Conservation (phyloP, 2,888 invertebrate genomes). For the Idaea biselata region DNA sequence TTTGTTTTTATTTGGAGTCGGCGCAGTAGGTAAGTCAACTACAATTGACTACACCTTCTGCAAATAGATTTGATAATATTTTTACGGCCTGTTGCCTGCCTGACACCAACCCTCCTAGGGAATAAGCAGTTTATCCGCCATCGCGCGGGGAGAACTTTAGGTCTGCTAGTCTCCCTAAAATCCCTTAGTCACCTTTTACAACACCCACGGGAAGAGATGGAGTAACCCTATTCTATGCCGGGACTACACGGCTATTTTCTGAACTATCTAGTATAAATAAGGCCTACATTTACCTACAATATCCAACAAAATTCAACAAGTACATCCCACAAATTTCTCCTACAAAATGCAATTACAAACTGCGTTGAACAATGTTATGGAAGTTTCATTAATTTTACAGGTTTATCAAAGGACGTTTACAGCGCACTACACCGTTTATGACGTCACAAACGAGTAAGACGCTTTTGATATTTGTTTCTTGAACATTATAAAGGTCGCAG, state of each 20-base stretch:
- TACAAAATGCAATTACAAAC: conserved; percentile 25
- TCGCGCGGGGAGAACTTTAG: too few relatives aligned
- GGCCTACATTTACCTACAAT: neutral
- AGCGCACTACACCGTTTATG: conserved; percentile 94
- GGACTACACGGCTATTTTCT: neutral
- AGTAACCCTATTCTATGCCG: too few relatives aligned
- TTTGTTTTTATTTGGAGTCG: too few relatives aligned
- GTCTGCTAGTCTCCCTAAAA: too few relatives aligned
- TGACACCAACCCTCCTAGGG: too few relatives aligned
- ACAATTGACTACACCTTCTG: too few relatives aligned
- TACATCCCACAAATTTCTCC: conserved; percentile 11
- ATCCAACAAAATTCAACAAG: conserved; percentile 21
- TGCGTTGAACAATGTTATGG: conserved; percentile 30
- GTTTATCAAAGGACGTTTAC: conserved; percentile 92
- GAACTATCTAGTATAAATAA: neutral
- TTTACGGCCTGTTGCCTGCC: too few relatives aligned
- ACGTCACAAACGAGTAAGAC: conserved; percentile 94
- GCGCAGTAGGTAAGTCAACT: too few relatives aligned
- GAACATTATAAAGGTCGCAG: conserved; percentile 41
- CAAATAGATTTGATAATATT: too few relatives aligned
- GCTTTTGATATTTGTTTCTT: conserved; percentile 47
- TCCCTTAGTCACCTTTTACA: too few relatives aligned
- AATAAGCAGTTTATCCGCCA: too few relatives aligned
- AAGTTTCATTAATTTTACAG: conserved; percentile 77
- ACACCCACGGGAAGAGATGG: neutral